Percentiles rank a stretch among this genome's conserved stretches.
Conservation (phyloP, 2,113 vertebrate genomes). For the Podiceps cristatus region DNA sequence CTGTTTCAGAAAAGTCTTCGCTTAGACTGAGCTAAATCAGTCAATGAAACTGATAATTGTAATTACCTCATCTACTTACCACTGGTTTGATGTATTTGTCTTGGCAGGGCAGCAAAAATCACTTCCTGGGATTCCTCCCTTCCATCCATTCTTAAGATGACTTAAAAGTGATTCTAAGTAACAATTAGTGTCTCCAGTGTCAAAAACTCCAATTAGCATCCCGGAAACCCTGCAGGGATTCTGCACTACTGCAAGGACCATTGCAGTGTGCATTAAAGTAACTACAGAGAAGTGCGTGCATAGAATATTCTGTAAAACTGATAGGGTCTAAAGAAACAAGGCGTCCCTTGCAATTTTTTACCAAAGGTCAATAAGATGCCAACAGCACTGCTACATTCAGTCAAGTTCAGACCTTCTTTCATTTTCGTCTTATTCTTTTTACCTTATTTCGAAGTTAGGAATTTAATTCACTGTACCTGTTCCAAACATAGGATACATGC, state of each 20-base stretch:
- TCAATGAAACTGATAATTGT: neutral
- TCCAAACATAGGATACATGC: neutral
- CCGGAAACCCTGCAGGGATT: neutral
- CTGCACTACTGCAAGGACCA: fast-evolving
- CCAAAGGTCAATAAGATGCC: neutral
- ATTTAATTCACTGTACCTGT: neutral
- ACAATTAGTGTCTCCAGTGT: neutral
- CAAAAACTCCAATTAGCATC: neutral
- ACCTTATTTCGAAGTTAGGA: neutral
- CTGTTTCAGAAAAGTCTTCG: neutral
- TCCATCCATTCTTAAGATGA: neutral
- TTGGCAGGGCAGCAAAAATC: neutral
- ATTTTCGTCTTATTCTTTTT: neutral
- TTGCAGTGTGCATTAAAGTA: neutral
- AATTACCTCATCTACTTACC: neutral
- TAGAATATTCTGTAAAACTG: neutral
- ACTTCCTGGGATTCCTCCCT: neutral
- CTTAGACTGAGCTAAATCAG: neutral
- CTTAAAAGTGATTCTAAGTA: neutral
- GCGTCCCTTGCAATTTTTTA: neutral
- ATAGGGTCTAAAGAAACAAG: neutral
- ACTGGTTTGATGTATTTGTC: neutral
- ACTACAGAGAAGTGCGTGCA: neutral
- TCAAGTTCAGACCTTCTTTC: neutral
- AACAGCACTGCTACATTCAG: neutral